Base-by-base conservation (phyloP, 2,797 vertebrate species). In the Diplodus sargus region DNA sequence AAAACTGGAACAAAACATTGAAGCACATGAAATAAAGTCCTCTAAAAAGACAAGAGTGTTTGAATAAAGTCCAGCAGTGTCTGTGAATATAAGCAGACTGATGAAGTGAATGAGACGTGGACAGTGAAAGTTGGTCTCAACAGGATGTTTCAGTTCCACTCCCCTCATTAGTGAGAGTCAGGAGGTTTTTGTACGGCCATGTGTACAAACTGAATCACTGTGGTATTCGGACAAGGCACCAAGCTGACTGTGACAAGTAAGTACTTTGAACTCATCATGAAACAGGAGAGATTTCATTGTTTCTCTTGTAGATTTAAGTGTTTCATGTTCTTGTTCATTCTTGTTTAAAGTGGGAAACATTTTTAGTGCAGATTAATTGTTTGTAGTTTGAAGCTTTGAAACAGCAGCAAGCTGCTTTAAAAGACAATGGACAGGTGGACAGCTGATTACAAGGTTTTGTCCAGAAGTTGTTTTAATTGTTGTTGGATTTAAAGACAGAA, bases 201-300 rank as follows among this genome's bases (percentile, higher is more conserved):
- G 62, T 78, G 59, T 48, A 59, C 63, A 45, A 85, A 71, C 84
- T 86, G 68, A 77, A 72, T 76, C 89, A 87, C 89, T 88, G 90
- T 91, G 90, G 84, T 89, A 89, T 89, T 90, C 70, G 89, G 87
- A 70, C 83, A 76, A 85, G 89, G 88, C 60, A 87, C 90, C 68
- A 90, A 88, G 73, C 76, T 92, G 75, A 76, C 78, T 61, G 76
- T 90, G 51, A 82, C 53, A 1, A 84, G 87, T 66, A 53, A 53
- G 52, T 53, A 23, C 52, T 23, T 53, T 53, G 11, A 53, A n/a
- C 52, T 53, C 17, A n/a, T 23, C 52, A n/a, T 22, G 13, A 53
- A 53, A 53, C 52, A n/a, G 11, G 18, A n/a, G 2, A n/a, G 52
- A 23, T 22, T 53, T 34, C 5, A 34, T 22, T 53, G n/a, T 53